These are phyloP conservation scores for Habropoda laboriosa DNA, from an alignment of 1,140 invertebrate genomes.

Conservation along the genomic window DNA sequence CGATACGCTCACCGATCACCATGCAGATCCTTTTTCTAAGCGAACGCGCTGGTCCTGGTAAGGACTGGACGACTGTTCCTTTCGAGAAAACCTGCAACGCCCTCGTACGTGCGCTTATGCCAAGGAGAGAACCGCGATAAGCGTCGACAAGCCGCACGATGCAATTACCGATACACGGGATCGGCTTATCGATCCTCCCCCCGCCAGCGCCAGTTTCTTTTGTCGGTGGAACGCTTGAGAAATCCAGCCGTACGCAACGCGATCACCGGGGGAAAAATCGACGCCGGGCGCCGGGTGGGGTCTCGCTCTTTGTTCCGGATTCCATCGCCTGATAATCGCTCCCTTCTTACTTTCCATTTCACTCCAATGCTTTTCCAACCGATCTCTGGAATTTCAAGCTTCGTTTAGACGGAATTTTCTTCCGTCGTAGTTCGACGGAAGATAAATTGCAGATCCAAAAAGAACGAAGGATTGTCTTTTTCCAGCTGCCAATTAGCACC, in stretches of 20 bases:
- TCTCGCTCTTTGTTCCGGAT: conserved; percentile 40
- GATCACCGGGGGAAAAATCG: conserved; percentile 14
- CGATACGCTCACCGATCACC: conserved; percentile 32
- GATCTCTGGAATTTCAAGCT: too few species aligned
- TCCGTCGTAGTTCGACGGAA: too few species aligned
- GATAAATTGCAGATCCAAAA: too few species aligned
- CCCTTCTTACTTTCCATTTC: not conserved
- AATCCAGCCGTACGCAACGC: conserved; percentile 36
- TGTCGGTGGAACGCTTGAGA: conserved; percentile 54
- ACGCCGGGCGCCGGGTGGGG: conserved; percentile 6
- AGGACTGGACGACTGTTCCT: conserved; percentile 35
- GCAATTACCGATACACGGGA: conserved; percentile 66
- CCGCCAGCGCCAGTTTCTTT: conserved; percentile 39
- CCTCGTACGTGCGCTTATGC: conserved; percentile 64
- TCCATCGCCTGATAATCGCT: conserved; percentile 28
- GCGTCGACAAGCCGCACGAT: conserved; percentile 65
- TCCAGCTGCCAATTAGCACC: too few species aligned
- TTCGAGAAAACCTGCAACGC: conserved; percentile 63
- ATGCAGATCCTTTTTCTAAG: conserved; percentile 49
- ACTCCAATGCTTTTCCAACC: too few species aligned
- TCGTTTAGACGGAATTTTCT: not conserved
- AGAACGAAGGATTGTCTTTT: too few species aligned
- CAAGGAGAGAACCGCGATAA: conserved; percentile 67
- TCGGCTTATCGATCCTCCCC: conserved; percentile 58
- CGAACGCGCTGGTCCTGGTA: conserved; percentile 39